Conservation (phyloP, 2,888 invertebrate genomes). For the Meandrusa payeni region DNA sequence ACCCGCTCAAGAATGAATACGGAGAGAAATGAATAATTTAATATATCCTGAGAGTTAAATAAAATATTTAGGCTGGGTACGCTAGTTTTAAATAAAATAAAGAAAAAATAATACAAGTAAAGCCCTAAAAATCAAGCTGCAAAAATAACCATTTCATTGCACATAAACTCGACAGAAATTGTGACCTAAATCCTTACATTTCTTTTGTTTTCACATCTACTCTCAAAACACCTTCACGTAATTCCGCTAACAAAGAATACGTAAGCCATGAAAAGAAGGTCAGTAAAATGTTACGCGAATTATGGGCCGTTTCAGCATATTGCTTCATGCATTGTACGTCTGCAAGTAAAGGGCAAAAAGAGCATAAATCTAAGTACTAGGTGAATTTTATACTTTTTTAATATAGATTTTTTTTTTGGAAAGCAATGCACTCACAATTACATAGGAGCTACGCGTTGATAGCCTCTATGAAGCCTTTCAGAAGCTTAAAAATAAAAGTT, state of each 20-base stretch:
- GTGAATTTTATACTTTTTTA: too few species aligned
- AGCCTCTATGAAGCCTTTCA: too few species aligned
- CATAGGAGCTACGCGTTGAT: too few species aligned
- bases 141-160: slow-evolving; percentile 19
- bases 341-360: slow-evolving; percentile 58
- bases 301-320: slow-evolving; percentile 64
- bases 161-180: slow-evolving; percentile 11
- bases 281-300: slow-evolving; percentile 71
- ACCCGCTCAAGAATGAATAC: too few species aligned
- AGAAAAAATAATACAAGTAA: background rate
- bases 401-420: too few species aligned
- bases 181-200: slow-evolving; percentile 20
- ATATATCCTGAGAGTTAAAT: too few species aligned
- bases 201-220: slow-evolving; percentile 22
- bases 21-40: too few species aligned
- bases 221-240: slow-evolving; percentile 23
- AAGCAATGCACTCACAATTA: too few species aligned
- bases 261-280: slow-evolving; percentile 44
- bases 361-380: slow-evolving; percentile 61
- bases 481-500: too few species aligned
- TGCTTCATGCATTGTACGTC: slow-evolving; percentile 66
- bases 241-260: slow-evolving; percentile 24
- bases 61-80: too few species aligned
- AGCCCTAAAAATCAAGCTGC: slow-evolving; percentile 7
- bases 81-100: too few species aligned